Conservation (phyloP, 1,140 invertebrate species). For the Cotesia glomerata region DNA sequence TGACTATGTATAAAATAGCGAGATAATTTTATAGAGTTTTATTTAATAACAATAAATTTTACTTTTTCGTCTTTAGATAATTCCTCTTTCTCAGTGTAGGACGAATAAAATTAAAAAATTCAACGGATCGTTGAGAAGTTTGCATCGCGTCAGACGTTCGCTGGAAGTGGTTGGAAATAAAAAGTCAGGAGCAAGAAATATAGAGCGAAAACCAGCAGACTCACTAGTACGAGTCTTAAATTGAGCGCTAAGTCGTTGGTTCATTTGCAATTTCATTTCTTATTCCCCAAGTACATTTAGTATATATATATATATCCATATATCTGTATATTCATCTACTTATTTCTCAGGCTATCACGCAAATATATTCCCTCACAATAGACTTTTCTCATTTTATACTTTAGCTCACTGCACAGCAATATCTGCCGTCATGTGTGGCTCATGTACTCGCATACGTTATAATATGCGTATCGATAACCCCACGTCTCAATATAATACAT, state of each 20-base stretch:
- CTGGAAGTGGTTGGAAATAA: not conserved
- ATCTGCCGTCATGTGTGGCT: not conserved
- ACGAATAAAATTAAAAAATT: no score
- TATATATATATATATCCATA: constrained; percentile 7
- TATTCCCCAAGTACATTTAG: constrained; percentile 26
- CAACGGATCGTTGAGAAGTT: no score
- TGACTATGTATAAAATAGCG: no score
- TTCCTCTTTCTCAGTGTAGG: no score
- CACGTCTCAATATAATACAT: no score
- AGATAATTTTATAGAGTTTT: no score
- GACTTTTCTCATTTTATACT: constrained; percentile 16
- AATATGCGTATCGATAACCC: constrained; percentile 23
- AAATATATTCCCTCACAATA: not conserved
- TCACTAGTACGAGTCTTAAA: constrained; percentile 28
- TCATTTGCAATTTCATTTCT: constrained; percentile 45
- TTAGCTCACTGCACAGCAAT: not conserved
- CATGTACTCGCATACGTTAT: not conserved
- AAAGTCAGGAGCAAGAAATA: not conserved
- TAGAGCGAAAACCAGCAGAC: not conserved
- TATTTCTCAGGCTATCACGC: constrained; percentile 6
- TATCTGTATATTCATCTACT: constrained; percentile 5
- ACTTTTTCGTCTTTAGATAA: no score
- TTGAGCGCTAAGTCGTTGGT: constrained; percentile 23
- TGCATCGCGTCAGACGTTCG: no score
- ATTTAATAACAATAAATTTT: no score